These are phyloP conservation scores for Yponomeuta plumbellus DNA, from an alignment of 2,888 invertebrate species.

Conservation along the genomic window DNA sequence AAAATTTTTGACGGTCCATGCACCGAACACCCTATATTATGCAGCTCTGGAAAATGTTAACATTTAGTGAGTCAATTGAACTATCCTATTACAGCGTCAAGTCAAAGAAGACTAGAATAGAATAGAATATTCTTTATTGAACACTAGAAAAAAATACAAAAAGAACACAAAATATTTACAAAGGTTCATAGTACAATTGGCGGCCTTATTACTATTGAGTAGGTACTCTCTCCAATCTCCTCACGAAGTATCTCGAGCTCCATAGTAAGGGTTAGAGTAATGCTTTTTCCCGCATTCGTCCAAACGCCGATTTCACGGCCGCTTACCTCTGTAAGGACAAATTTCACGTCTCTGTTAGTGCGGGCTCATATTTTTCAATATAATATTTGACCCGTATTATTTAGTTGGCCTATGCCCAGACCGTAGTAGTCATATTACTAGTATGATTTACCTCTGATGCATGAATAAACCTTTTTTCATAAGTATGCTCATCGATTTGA, in stretches of 20 bases:
- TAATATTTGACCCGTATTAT: constrained; percentile 12
- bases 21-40: too few species aligned
- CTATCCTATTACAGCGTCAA: too few species aligned
- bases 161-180: too few species aligned
- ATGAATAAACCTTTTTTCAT: neutral
- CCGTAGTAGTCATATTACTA: neutral
- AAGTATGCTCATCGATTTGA: neutral
- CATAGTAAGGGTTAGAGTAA: neutral
- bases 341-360: constrained; percentile 12
- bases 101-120: too few species aligned
- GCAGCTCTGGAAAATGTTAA: too few species aligned
- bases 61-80: too few species aligned
- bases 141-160: too few species aligned
- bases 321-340: constrained; percentile 5
- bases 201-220: too few species aligned
- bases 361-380: constrained; percentile 13
- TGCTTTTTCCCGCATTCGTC: neutral
- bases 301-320: constrained; percentile 12
- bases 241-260: neutral
- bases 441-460: neutral
- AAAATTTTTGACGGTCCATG: too few species aligned
- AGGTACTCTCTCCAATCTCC: too few species aligned
- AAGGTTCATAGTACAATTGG: too few species aligned
- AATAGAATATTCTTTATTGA: too few species aligned
- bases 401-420: neutral